These are phyloP conservation scores for Pogonocichla stellata DNA, from an alignment of 2,113 vertebrate species.

Conservation along the genomic window DNA sequence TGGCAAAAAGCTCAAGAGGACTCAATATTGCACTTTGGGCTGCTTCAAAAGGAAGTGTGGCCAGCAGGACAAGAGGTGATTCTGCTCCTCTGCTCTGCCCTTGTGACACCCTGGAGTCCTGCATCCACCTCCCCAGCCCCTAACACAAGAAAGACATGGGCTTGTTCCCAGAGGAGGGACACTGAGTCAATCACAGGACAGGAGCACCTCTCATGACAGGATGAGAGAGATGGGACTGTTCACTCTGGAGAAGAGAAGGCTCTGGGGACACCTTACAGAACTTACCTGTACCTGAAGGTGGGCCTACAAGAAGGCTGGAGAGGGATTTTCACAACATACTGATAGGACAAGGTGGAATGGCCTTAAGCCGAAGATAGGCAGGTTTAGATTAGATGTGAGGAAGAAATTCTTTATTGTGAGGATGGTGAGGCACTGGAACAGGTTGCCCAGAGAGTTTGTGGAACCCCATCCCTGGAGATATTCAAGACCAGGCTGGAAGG, in stretches of 20 bases:
- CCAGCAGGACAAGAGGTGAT: background rate
- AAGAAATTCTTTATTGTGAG: background rate
- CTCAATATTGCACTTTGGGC: background rate
- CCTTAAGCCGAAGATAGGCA: background rate
- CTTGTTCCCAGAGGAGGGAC: background rate
- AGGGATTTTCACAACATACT: background rate
- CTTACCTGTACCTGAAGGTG: background rate
- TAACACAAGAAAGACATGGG: background rate
- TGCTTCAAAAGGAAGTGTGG: background rate
- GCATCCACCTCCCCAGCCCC: background rate
- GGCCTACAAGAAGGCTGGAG: background rate
- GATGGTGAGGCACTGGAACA: background rate
- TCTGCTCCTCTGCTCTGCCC: background rate
- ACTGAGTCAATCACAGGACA: background rate
- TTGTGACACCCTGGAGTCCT: background rate
- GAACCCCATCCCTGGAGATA: background rate
- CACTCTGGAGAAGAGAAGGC: background rate
- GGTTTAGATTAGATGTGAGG: background rate
- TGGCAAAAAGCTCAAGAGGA: background rate
- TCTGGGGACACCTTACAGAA: background rate
- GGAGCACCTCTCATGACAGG: background rate
- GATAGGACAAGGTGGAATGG: background rate
- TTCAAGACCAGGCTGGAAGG: background rate
- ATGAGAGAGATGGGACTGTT: background rate
- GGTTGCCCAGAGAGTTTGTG: background rate